phyloP scores from a whole-genome alignment of 2,113 vertebrate genomes.

The Limnothrissa miodon region DNA sequence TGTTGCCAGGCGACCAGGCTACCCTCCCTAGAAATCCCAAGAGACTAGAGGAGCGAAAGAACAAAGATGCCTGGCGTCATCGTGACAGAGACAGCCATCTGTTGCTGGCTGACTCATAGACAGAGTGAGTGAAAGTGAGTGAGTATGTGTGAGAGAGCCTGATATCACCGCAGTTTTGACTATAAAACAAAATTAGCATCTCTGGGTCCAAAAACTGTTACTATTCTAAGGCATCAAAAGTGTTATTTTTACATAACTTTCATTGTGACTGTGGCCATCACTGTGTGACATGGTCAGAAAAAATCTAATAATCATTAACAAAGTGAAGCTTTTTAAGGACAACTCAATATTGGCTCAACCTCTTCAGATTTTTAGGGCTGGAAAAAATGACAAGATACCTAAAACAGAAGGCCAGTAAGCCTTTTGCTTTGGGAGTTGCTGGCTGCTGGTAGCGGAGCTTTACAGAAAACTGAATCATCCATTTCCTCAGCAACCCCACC shows the following conservation, averaged over 20 bases:
- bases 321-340: not conserved
- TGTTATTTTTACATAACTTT: not conserved
- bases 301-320: not conserved
- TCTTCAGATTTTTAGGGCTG: not conserved
- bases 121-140: not conserved
- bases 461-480: not conserved
- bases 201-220: no score
- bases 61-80: not conserved
- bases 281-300: not conserved
- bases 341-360: not conserved
- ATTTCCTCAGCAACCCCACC: not conserved
- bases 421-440: not conserved
- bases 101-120: conserved; percentile 21
- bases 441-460: not conserved
- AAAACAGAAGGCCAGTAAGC: conserved; percentile 26
- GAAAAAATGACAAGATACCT: not conserved
- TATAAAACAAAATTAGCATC: no score
- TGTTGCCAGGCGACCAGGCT: conserved; percentile 78
- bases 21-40: conserved; percentile 40
- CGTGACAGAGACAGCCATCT: conserved; percentile 39
- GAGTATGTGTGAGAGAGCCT: not conserved
- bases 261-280: not conserved
- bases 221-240: no score
- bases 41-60: not conserved
- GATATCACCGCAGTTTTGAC: no score